phyloP scores from a whole-genome alignment of 2,113 vertebrate genomes.

The Podocnemis expansa region DNA sequence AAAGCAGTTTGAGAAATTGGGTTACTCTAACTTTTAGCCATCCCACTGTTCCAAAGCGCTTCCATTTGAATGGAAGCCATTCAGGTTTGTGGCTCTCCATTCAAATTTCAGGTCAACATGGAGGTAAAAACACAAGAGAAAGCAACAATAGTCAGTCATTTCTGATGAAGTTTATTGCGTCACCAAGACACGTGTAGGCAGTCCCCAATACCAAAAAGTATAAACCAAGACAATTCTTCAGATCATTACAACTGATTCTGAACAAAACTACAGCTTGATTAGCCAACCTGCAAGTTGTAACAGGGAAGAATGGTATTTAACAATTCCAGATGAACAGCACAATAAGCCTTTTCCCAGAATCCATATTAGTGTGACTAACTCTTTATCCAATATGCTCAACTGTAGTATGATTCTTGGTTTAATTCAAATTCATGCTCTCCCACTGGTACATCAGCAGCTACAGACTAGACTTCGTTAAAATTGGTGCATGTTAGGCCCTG shows the following conservation, averaged over 20 bases:
- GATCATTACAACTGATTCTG: too few relatives aligned
- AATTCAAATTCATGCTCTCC: not conserved
- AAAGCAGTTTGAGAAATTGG: too few relatives aligned
- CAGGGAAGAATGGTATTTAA: not conserved
- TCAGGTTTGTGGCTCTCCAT: too few relatives aligned
- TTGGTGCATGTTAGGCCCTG: not conserved
- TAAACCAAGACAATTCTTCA: too few relatives aligned
- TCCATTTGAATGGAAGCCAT: too few relatives aligned
- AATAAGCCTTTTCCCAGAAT: not conserved
- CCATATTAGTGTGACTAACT: not conserved
- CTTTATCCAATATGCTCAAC: not conserved
- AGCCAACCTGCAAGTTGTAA: not conserved
- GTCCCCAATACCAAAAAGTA: too few relatives aligned
- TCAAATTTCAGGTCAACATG: too few relatives aligned
- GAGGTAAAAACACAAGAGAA: not conserved
- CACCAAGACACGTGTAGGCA: too few relatives aligned
- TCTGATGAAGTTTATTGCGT: not conserved
- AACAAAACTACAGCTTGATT: too few relatives aligned
- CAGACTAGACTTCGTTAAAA: not conserved
- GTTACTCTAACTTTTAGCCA: too few relatives aligned
- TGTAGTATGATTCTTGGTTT: not conserved
- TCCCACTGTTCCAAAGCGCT: not conserved
- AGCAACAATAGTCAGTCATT: not conserved
- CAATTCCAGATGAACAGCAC: conserved; percentile 4
- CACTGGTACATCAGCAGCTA: fast-evolving